Evolutionary conservation across 2,797 vertebrate species (phyloP).

Genomic region (Coreius guichenoti): DNA sequence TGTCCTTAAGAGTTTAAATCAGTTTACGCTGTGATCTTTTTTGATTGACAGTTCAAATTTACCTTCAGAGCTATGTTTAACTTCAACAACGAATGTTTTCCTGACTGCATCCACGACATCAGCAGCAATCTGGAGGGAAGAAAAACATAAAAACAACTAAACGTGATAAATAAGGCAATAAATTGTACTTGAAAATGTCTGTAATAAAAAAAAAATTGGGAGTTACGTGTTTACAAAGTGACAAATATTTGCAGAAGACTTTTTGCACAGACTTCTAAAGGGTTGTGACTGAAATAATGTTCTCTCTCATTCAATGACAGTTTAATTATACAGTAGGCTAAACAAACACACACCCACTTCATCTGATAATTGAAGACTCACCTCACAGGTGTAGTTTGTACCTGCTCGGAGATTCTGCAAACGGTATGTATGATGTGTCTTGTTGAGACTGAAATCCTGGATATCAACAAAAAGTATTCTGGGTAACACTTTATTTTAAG

Average conservation of each 20-base stretch:
- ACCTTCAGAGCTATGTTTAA: slow-evolving; percentile 68
- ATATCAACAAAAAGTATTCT: slow-evolving; percentile 2
- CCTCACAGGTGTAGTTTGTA: slow-evolving; percentile 80
- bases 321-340: neutral
- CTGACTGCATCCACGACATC: slow-evolving; percentile 79
- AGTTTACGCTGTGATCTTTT: neutral
- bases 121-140: slow-evolving; percentile 74
- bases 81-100: slow-evolving; percentile 72
- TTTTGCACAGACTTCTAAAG: neutral
- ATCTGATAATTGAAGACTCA: slow-evolving; percentile 57
- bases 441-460: slow-evolving; percentile 70
- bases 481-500: too few relatives aligned
- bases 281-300: neutral
- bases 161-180: neutral
- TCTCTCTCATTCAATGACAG: neutral
- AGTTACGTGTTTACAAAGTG: too few relatives aligned
- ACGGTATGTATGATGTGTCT: slow-evolving; percentile 74
- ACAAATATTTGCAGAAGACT: neutral
- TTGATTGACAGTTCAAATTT: neutral
- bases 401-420: slow-evolving; percentile 70
- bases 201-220: neutral
- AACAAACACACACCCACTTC: neutral
- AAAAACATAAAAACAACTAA: neutral
- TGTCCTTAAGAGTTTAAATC: neutral
- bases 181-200: neutral